phyloP scores from a whole-genome alignment of 53 echinoderm and acorn worm species.

The Echinometra lucunter region DNA sequence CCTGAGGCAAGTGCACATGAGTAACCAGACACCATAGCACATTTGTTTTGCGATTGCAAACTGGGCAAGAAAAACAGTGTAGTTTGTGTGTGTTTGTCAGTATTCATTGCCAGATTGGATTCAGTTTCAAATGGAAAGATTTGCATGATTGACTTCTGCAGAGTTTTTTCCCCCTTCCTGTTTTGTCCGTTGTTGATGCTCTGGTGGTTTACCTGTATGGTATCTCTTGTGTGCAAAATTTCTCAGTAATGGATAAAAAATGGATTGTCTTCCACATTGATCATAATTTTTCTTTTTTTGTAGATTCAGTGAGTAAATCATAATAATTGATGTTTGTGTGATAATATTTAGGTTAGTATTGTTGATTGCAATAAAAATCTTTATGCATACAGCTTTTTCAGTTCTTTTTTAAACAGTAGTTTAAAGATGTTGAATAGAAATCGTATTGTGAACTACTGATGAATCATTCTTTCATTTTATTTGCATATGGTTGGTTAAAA shows the following conservation, averaged over 20 bases:
- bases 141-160: constrained; percentile 45
- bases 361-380: no score
- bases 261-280: neutral
- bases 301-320: no score
- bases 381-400: no score
- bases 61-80: constrained; percentile 52
- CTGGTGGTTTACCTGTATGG: neutral
- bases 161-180: neutral
- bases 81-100: constrained; percentile 51
- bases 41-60: constrained; percentile 62
- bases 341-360: no score
- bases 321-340: no score
- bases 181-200: neutral
- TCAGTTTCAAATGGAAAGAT: constrained; percentile 46
- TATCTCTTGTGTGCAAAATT: neutral
- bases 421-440: no score
- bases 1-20: constrained; percentile 64
- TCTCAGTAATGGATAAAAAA: neutral
- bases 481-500: neutral
- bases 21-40: constrained; percentile 60
- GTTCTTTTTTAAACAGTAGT: no score
- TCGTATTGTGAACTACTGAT: no score
- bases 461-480: no score
- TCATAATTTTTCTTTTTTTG: neutral
- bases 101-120: constrained; percentile 34